A percentile compares a stretch with the other conserved stretches of the same genome.
phyloP scores from a whole-genome alignment of 2,797 vertebrate genomes.

The Hypotaenidia philippensis region DNA sequence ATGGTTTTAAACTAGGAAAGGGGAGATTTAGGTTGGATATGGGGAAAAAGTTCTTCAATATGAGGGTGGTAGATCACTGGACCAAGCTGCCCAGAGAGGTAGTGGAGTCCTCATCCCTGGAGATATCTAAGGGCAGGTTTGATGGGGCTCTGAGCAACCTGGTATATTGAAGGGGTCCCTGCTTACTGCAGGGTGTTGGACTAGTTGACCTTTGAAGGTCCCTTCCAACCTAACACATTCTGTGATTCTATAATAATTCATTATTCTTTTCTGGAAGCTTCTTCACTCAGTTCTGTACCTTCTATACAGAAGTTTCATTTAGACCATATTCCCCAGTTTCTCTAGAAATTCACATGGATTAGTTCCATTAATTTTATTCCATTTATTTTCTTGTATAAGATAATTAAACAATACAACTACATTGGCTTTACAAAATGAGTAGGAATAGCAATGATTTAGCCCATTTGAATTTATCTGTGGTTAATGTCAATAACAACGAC shows the following conservation, averaged over 20 bases:
- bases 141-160: too few species aligned
- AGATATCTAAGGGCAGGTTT: too few species aligned
- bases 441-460: neutral
- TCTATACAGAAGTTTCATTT: neutral
- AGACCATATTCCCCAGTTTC: neutral
- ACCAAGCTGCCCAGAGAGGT: too few species aligned
- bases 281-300: neutral
- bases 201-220: too few species aligned
- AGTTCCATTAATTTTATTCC: neutral
- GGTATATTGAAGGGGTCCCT: too few species aligned
- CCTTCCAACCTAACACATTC: too few species aligned
- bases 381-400: neutral
- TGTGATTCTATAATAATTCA: neutral
- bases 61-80: too few species aligned
- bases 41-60: too few species aligned
- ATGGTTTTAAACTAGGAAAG: too few species aligned
- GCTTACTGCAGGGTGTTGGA: too few species aligned
- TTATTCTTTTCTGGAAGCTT: neutral
- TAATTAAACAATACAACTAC: neutral
- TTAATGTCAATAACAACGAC: neutral
- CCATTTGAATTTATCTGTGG: neutral
- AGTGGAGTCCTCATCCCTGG: too few species aligned
- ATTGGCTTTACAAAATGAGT: neutral
- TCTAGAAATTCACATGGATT: neutral
- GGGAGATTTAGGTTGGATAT: too few species aligned